These are phyloP conservation scores for Molossus molossus DNA, from an alignment of 2,797 vertebrate genomes.

Conservation along the genomic window DNA sequence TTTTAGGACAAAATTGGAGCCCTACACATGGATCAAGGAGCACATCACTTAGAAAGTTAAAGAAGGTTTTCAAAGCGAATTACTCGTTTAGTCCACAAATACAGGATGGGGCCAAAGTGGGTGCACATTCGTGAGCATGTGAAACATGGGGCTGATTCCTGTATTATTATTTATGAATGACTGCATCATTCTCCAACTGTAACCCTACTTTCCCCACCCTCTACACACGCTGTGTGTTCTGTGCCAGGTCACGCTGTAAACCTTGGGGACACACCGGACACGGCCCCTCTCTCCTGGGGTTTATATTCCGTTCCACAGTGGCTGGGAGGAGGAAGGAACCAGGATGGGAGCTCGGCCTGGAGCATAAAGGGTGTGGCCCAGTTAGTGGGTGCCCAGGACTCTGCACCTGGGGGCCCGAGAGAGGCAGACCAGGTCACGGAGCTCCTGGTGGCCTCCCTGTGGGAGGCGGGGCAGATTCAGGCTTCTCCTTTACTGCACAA, in stretches of 20 bases:
- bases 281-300: background rate
- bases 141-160: background rate
- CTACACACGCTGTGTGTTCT: too few relatives aligned
- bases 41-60: background rate
- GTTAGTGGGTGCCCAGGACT: fast-evolving
- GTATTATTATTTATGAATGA: background rate
- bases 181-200: too few relatives aligned
- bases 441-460: fast-evolving
- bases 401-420: fast-evolving
- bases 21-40: background rate
- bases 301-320: background rate
- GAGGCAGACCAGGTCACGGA: fast-evolving
- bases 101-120: too few relatives aligned
- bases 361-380: fast-evolving
- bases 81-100: background rate
- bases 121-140: background rate
- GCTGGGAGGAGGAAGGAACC: background rate
- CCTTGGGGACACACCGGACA: too few relatives aligned
- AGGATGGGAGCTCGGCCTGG: background rate
- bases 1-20: background rate
- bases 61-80: background rate
- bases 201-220: background rate
- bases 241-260: background rate
- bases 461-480: background rate
- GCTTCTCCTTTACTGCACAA: background rate